Base-by-base conservation (phyloP, 2,797 vertebrate genomes). In the Malacoctenus gilli region DNA sequence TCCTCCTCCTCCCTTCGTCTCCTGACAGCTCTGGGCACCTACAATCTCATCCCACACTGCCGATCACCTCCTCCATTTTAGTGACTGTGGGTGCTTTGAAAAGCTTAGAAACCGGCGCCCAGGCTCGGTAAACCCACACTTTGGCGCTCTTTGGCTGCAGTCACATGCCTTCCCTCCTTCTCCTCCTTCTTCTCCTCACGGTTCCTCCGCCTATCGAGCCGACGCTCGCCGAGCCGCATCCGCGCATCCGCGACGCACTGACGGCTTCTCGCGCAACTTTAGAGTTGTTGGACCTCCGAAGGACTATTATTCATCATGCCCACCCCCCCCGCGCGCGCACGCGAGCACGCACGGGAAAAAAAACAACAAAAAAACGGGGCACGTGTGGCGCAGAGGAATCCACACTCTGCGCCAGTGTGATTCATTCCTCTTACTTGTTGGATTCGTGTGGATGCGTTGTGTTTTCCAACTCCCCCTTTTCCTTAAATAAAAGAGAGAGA, bases 51-150 rank as follows among this genome's bases (percentile, higher is more conserved):
- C 83, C 82, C 72, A 84, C 85, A 71, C 75, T 77, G 66, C 78
- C 74, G 48, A 58, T 76, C 69, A 79, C 79, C 80, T 81, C 82
- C 79, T 82, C 77, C 82, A 83, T 88, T 83, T 85, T 85, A 74
- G 55, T 79, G 65, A 68, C 65, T 58, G 67, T 62, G 55, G 67
- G 55, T 68, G 79, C 72, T 84, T 74, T 21, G 3, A 32, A 25
- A 32, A 32, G 3, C 8, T 32, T 12, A 32, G 2, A 32, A 32
- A 8, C 11, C 72, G 44, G 40, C 32, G 30, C 57, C 60, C 67
- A 63, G 41, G 58, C 64, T 74, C 59, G 21, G 43, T 68, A 75
- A n/a, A 63, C 71, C 62, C 60, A 72, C 79, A 80, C 71, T 68
- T 70, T 28, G 6, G 25, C 25, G 25, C 54, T 70, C 31, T 12